Base-by-base conservation (phyloP, 2,113 vertebrate genomes). In the Otocyon megalotis region DNA sequence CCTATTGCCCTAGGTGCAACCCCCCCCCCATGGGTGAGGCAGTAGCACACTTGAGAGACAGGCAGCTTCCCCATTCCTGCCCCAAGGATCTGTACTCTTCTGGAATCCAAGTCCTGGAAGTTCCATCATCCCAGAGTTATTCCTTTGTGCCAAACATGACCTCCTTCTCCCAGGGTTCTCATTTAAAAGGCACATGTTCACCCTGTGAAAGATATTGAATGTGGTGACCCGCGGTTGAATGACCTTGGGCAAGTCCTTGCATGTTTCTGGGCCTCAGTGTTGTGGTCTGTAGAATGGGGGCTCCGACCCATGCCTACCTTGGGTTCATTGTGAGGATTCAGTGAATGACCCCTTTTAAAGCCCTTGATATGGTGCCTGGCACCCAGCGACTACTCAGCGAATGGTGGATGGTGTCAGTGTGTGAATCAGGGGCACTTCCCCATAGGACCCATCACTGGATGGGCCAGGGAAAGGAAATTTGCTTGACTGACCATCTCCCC, bases 401-500 rank as follows among this genome's bases (percentile, higher is more conserved):
- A 11, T 0, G 30, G n/a, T 14, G 17, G 85, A 1, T 8, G 3
- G 22, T 16, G 28, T 79, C 62, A 1, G 4, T 2, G 0, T 43
- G 81, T 15, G 43, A 50, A 20, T n/a, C 48, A 19, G 15, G 32
- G 2, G 3, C 32, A 19, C 43, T 22, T 6, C 32, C 58, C 30
- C 0, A 1, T 1, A 37, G 48, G 86, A 81, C 58, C 0, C 0
- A 7, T 26, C n/a, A 3, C 5, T 9, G 32, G 63, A 10, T 10
- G 30, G 11, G 9, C n/a, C 26, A 2, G 30, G 1, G 62, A n/a
- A 87, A 65, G 76, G 19, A 10, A 26, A 50, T 43, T 56, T 94
- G 26, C 43, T 35, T 1, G n/a, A 35, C 20, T 16, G 9, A 48
- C 54, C 12, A 1, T 54, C 30, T 88, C 13, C 53, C 22, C 35